Percentiles rank a stretch among this genome's conserved stretches.
Conservation (phyloP, 2,113 vertebrate species). For the Poeciliopsis occidentalis region DNA sequence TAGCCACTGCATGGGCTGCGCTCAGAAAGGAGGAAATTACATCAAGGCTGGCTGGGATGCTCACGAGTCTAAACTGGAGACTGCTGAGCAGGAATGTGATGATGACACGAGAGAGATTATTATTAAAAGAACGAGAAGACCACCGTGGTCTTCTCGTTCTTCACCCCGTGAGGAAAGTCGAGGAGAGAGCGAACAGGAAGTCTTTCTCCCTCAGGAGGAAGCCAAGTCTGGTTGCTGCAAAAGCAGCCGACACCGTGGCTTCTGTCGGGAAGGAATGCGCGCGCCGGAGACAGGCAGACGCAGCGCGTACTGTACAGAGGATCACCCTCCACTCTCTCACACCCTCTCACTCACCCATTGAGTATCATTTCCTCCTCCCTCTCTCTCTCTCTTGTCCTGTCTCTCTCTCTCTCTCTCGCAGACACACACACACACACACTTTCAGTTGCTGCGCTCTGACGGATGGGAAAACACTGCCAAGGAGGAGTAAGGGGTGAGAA, state of each 20-base stretch:
- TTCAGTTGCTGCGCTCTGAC: conserved; percentile 63
- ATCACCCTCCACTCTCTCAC: conserved; percentile 59
- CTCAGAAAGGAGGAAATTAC: neutral
- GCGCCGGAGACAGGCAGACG: conserved; percentile 55
- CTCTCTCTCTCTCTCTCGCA: conserved; percentile 20
- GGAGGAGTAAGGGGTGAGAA: conserved; percentile 64
- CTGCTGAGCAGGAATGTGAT: neutral
- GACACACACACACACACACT: conserved; percentile 20
- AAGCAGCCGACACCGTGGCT: conserved; percentile 61
- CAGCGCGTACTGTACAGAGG: conserved; percentile 46
- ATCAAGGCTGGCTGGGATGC: neutral
- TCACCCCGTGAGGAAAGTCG: conserved; percentile 48
- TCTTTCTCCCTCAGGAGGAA: conserved; percentile 52
- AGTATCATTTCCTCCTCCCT: conserved; percentile 52
- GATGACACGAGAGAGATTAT: conserved; percentile 3
- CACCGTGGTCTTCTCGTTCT: too few relatives aligned
- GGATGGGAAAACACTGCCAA: conserved; percentile 70
- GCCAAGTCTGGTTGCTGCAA: conserved; percentile 51
- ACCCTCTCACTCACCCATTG: conserved; percentile 55
- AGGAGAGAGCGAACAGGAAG: conserved; percentile 56
- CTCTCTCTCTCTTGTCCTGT: conserved; percentile 23
- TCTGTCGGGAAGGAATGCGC: conserved; percentile 54
- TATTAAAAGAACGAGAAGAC: neutral
- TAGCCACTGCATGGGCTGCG: neutral
- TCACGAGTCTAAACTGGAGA: neutral